Conservation (phyloP, 2,113 vertebrate genomes). For the Heterotilapia buettikoferi region DNA sequence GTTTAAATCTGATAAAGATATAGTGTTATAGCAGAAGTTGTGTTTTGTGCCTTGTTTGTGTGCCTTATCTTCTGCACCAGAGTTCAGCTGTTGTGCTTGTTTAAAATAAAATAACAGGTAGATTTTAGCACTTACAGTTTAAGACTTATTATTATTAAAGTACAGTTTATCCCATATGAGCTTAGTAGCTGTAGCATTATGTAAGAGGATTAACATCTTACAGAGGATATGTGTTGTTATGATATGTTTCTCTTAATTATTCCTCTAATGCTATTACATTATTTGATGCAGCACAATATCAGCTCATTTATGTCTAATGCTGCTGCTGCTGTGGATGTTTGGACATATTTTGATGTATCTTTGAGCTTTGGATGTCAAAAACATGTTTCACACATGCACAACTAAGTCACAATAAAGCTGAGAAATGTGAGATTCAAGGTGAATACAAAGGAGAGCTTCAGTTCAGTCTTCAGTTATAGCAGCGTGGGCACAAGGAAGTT, state of each 20-base stretch:
- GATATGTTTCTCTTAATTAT: neutral
- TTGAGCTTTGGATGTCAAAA: constrained; percentile 27
- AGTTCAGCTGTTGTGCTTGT: neutral
- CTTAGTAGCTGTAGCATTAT: neutral
- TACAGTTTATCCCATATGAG: neutral
- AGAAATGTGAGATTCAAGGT: neutral
- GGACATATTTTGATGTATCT: constrained; percentile 22
- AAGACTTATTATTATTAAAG: neutral
- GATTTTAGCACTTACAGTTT: neutral
- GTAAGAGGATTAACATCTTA: neutral
- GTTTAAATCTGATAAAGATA: neutral
- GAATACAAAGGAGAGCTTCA: neutral
- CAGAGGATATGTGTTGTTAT: neutral
- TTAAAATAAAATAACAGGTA: neutral
- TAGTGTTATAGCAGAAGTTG: neutral
- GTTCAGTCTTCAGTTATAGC: neutral
- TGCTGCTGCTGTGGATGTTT: neutral
- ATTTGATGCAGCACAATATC: neutral
- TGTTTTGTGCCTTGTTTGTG: constrained; percentile 50
- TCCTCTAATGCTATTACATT: neutral
- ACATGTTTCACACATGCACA: neutral
- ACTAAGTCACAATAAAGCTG: constrained; percentile 25
- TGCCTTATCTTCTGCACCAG: constrained; percentile 27
- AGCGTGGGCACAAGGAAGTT: neutral
- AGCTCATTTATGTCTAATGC: neutral